Base-by-base conservation (phyloP, 2,888 invertebrate species). In the Suillia variegata region DNA sequence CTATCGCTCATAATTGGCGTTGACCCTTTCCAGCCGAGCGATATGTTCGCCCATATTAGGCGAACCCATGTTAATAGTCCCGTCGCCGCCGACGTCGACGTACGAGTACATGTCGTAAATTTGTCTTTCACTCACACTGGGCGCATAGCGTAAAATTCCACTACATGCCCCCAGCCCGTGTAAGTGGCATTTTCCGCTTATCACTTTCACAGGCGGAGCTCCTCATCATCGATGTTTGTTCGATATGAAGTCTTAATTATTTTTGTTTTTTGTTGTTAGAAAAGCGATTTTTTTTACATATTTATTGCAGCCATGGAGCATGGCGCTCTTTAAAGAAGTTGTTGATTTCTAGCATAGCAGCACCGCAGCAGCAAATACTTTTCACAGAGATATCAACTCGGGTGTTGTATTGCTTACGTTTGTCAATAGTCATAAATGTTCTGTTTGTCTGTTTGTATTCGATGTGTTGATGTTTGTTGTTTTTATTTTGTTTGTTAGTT, bases 381-480 rank as follows among this genome's bases (percentile, higher is more conserved):
- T 8, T 13, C 21, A 13, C 20, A 49, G 21, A 20, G 24, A 49
- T 61, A 50, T 58, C 54, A 56, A 61, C 38, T 18, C 59, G 15
- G 52, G 33, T 38, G n/a, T n/a, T 4, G 38, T 38, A 38, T 20
- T 26, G 17, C 52, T 47, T 57, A 8, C n/a, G 4, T 38, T 38
- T 71, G 71, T 71, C 69, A 73, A 71, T 71, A 71, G 70, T 72
- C 71, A 72, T 72, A 72, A 72, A 72, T 73, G 71, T 70, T 71
- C 71, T 72, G 71, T 72, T 73, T 73, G 71, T 72, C 71, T 73
- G 71, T 73, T 71, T 71, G 70, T 70, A 69, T 69, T 69, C 66
- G 71, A 70, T 38, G 67, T 70, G 69, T 62, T 68, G 66, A 8
- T 38, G 48, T 48, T 13, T 57, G 52, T 18, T 52, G 51, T 31